Percentiles rank a stretch among this genome's conserved stretches.
Evolutionary conservation across 2,113 vertebrate genomes (phyloP).

Genomic region (Zonotrichia leucophrys): DNA sequence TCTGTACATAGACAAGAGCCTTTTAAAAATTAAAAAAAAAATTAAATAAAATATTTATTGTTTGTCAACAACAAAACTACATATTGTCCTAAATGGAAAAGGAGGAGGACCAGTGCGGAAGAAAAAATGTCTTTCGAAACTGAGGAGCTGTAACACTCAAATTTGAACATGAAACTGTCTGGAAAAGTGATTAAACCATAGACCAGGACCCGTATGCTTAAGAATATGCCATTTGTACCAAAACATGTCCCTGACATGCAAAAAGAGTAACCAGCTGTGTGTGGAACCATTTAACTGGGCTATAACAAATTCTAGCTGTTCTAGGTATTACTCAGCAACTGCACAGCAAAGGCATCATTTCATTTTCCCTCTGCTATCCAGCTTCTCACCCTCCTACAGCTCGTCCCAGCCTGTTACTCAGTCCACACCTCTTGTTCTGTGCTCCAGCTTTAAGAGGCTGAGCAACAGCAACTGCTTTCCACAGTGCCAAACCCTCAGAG

Average conservation of each 20-base stretch:
- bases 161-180: not conserved
- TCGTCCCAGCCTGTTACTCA: not conserved
- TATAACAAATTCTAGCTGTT: not conserved
- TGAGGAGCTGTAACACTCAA: not conserved
- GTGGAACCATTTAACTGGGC: not conserved
- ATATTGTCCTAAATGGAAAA: not conserved
- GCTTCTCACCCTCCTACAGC: not conserved
- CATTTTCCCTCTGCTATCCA: not conserved
- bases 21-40: not conserved
- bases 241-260: not conserved
- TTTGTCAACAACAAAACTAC: not conserved
- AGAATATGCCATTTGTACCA: not conserved
- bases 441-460: not conserved
- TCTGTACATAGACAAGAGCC: not conserved
- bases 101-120: not conserved
- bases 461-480: not conserved
- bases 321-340: not conserved
- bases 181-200: not conserved
- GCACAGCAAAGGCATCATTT: not conserved
- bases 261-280: not conserved
- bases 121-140: not conserved
- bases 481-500: accelerated
- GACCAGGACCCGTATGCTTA: not conserved
- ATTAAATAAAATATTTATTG: not conserved
- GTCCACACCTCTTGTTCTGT: accelerated